A percentile compares a stretch with the other conserved stretches of the same genome.
These are phyloP conservation scores for Pachliopta kotzebuea DNA, from an alignment of 2,888 invertebrate genomes.

Conservation along the genomic window DNA sequence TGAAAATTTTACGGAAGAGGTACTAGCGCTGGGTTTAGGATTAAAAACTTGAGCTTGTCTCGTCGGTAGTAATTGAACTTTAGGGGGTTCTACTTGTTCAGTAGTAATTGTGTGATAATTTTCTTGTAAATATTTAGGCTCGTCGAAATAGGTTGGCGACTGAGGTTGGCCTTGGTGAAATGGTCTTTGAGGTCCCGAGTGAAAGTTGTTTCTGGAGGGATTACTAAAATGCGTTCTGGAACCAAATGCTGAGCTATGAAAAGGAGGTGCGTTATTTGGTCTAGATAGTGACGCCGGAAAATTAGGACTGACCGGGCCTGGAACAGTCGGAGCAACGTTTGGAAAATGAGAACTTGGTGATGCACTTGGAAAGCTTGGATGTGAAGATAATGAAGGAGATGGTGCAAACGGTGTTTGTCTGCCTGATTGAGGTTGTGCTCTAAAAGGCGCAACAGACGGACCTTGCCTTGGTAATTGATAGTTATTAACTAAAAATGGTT, in stretches of 20 bases:
- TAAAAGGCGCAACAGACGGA: conserved; percentile 63
- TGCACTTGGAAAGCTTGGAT: conserved; percentile 52
- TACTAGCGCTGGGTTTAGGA: conserved; percentile 52
- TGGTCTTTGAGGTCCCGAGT: conserved; percentile 78
- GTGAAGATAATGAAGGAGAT: conserved; percentile 50
- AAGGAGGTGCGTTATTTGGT: conserved; percentile 53
- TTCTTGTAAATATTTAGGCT: conserved; percentile 75
- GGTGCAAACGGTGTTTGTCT: conserved; percentile 61
- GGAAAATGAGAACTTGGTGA: conserved; percentile 57
- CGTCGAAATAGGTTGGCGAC: conserved; percentile 67
- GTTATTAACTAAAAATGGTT: conserved; percentile 62
- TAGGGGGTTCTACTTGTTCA: conserved; percentile 68
- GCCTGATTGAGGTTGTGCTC: conserved; percentile 51
- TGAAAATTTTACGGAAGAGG: conserved; percentile 61
- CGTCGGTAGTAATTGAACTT: conserved; percentile 62
- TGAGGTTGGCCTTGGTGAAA: conserved; percentile 66
- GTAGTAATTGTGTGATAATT: conserved; percentile 77
- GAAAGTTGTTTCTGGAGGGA: conserved; percentile 66
- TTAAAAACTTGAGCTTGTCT: conserved; percentile 60
- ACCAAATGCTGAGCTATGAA: conserved; percentile 55
- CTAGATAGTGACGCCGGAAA: conserved; percentile 60
- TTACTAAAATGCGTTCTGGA: conserved; percentile 63
- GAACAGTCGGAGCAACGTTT: conserved; percentile 50
- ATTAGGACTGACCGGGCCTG: conserved; percentile 55
- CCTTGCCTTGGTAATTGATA: conserved; percentile 71